Base-by-base conservation (phyloP, 2,113 vertebrate genomes). In the Corydoras maculifer region DNA sequence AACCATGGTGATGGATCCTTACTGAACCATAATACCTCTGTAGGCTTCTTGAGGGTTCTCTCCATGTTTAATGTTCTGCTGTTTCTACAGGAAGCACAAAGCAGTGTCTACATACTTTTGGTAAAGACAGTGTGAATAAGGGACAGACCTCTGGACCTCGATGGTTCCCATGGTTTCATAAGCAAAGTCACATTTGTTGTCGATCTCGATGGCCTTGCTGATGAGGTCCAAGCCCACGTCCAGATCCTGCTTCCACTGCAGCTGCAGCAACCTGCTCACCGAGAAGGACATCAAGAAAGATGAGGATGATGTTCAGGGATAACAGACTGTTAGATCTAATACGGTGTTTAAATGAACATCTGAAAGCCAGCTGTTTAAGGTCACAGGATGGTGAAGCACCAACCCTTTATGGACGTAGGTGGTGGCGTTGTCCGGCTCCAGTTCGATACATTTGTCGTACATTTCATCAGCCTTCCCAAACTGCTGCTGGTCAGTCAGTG, bases 101-200 rank as follows among this genome's bases (percentile, higher is more conserved):
- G 18, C 18, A 25, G 18, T 25, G 18, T 25, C 18, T 3, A 53
- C 51, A 53, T 64, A 50, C 48, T 50, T 2, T 55, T 13, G 0
- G 50, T 6, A 2, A 30, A 2, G 30, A 69, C 31, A 48, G 10
- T 15, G 13, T 48, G 13, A 2, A 3, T 15, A 8, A 0, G 58
- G 31, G 25, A 14, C 78, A 92, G 87, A 98, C 97, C 97, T 95
- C 80, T 99, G 97, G 58, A 99, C 97, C 91, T 99, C 97, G 77
- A 99, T 99, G 80, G 97, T 99, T 85, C 97, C 97, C 97, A 98
- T 98, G 9, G 97, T 99, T 89, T 99, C 97, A 51, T 98, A 98
- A 4, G 97, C 97, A 88, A 99, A 99, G 85, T 99, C 97, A 86
- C 97, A 99, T 87, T 99, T 99, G 89, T 95, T 99, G 86, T 99